Percentiles rank a stretch among this genome's conserved stretches.
These are phyloP conservation scores for Siniperca knerii DNA, from an alignment of 2,113 vertebrate genomes.

Conservation along the genomic window DNA sequence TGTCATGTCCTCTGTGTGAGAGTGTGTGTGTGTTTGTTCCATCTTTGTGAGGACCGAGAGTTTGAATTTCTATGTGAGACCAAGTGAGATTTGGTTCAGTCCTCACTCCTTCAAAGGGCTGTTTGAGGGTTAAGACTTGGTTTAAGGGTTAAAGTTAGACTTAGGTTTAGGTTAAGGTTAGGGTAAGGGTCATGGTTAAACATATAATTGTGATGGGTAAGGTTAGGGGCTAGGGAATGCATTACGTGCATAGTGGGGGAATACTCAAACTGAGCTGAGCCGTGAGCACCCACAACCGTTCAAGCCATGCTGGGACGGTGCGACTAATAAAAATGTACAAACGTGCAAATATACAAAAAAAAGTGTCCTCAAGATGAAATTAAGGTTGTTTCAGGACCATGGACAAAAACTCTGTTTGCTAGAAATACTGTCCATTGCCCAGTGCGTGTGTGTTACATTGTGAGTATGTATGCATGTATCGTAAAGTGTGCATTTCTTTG, in stretches of 20 bases:
- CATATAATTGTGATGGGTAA: too few species aligned
- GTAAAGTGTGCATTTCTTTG: neutral
- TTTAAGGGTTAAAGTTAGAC: neutral
- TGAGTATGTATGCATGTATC: neutral
- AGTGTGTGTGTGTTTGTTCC: neutral
- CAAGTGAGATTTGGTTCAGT: neutral
- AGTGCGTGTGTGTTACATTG: neutral
- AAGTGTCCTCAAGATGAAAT: neutral
- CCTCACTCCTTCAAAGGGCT: neutral
- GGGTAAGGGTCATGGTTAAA: neutral
- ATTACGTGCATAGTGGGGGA: neutral
- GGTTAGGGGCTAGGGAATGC: neutral
- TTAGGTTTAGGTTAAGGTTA: neutral
- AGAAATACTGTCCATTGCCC: neutral
- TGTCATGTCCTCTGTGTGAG: conserved; percentile 6
- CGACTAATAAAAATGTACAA: neutral
- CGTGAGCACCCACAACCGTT: neutral
- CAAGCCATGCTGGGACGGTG: neutral
- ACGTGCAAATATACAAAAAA: neutral
- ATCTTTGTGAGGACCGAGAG: neutral
- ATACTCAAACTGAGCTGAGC: neutral
- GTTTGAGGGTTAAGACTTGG: neutral
- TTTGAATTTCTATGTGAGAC: neutral
- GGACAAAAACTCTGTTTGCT: neutral
- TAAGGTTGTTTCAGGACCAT: neutral